Evolutionary conservation across 2,797 vertebrate genomes (phyloP), one percentile per base, ranked within the genome.

Genomic region (Enteromius afrohamiltoni): DNA sequence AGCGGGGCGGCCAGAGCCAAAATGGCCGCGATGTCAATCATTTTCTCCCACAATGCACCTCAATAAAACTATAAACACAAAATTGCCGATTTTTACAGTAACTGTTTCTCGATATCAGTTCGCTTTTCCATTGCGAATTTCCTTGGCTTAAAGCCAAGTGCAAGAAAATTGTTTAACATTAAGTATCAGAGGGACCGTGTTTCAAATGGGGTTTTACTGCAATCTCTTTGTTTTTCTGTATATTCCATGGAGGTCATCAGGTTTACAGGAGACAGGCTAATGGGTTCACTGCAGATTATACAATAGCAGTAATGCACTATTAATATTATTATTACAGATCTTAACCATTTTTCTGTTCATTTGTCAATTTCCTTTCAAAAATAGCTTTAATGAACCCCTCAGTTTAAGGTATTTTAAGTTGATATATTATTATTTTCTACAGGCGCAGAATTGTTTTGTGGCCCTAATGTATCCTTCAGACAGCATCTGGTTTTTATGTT

Each of bases 21-120:
- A 94, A 95, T 95, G 95, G 95, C 94, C 90, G 91, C 93, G 65
- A 89, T 87, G 94, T 93, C 94, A 95, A 93, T 94, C 93, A 94
- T 90, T 87, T 58, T 82, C 90, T 94, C 94, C 95, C 94, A 94
- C 7, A 93, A 94, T 94, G 94, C 94, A 93, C 83, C 90, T 82
- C 89, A 68, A 87, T 87, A 86, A 37, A 77, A 71, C 87, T 88
- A 90, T 93, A 92, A 94, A 94, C 89, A 92, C 9, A 64, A 78
- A 10, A 89, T 86, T 78, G 29, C 0, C 17, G 0, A 17, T 23
- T 80, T 77, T 73, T 58, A 47, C 65, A 37, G 26, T 79, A 17
- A 3, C 14, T 2, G 23, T 6, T 47, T 21, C 26, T 21, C 16
- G 17, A 37, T 45, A n/a, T 1, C 2, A 3, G 1, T 65, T 2